These are phyloP conservation scores for Caenorhabditis sp. DNA, from an alignment of 2,888 invertebrate species.

Conservation along the genomic window DNA sequence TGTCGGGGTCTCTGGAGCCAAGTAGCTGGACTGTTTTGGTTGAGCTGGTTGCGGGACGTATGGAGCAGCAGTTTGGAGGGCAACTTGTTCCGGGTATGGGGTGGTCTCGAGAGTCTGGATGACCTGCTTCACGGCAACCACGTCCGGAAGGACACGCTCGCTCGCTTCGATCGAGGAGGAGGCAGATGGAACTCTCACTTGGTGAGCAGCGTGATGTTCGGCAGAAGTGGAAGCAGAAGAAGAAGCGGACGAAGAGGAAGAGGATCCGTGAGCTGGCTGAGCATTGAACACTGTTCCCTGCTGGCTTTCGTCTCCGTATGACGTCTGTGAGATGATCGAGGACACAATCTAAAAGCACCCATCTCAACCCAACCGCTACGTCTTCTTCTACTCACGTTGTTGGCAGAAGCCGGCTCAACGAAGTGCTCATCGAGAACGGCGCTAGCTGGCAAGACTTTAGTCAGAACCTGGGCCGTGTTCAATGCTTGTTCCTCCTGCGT, in stretches of 20 bases:
- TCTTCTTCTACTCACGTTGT: constrained; percentile 20
- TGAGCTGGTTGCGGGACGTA: constrained; percentile 28
- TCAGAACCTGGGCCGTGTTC: constrained; percentile 38
- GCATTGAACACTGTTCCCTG: constrained; percentile 2
- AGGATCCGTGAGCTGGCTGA: constrained; percentile 11
- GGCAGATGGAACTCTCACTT: constrained; percentile 44
- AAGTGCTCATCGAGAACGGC: constrained; percentile 49
- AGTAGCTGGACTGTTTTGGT: neutral
- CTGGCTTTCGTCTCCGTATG: constrained; percentile 45
- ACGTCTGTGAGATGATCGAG: constrained; percentile 30
- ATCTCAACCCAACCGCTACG: neutral
- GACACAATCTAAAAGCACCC: constrained; percentile 47
- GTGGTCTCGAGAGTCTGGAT: constrained; percentile 36
- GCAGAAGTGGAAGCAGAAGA: constrained; percentile 35
- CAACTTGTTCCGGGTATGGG: constrained; percentile 44
- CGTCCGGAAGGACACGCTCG: constrained; percentile 44
- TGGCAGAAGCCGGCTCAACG: constrained; percentile 43
- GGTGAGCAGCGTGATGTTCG: constrained; percentile 35
- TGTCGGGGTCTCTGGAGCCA: constrained; percentile 14
- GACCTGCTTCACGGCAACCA: constrained; percentile 20
- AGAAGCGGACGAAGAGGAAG: constrained; percentile 33
- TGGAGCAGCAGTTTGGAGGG: constrained; percentile 38
- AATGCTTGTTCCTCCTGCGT: constrained; percentile 39
- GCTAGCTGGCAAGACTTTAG: constrained; percentile 52
- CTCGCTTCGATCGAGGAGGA: constrained; percentile 35